Base-by-base conservation (phyloP, 2,888 invertebrate species). In the Chalcis sispes region DNA sequence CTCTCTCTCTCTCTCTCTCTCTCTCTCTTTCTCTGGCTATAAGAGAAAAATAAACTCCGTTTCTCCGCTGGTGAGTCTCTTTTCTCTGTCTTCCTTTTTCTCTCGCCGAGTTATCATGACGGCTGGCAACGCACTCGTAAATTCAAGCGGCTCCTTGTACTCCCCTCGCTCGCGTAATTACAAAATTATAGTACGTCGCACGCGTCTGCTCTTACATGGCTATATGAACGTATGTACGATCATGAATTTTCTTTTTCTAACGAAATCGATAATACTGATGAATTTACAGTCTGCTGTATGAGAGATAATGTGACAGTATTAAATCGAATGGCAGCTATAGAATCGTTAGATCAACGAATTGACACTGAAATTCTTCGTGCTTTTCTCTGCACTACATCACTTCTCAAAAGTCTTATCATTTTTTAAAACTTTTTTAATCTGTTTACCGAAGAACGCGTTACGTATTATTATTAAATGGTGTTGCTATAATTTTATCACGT, bases 211-310 rank as follows among this genome's bases (percentile, higher is more conserved):
- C 48, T 36, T 50, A 61, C 42, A n/a, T n/a, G n/a, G n/a, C n/a
- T n/a, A 36, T 25, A 65, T 25, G 40, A 18, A 71, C 50, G 56
- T 13, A 27, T 25, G 61, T 29, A 10, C 5, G 7, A 48, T 25
- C 25, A 25, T 42, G 25, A 72, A 48, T 36, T 56, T 73, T 13
- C n/a, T n/a, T 10, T 27, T 25, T 13, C 50, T 15, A 40, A 62
- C 32, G 36, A 29, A 58, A 20, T 69, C 58, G 80, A 73, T 84
- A 84, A 84, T 84, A 84, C 85, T 84, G 84, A 84, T 80, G 76
- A 83, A 81, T 81, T 79, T 78, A 79, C 81, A 82, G 81, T 80
- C 72, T 81, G 72, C 67, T 71, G n/a, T 42, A 23, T 32, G 1
- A 15, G 23, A 40, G 64, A 64, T 18, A 62, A 27, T 3, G 29